Base-by-base conservation (phyloP, 2,113 vertebrate species). In the Macrotis lagotis region DNA sequence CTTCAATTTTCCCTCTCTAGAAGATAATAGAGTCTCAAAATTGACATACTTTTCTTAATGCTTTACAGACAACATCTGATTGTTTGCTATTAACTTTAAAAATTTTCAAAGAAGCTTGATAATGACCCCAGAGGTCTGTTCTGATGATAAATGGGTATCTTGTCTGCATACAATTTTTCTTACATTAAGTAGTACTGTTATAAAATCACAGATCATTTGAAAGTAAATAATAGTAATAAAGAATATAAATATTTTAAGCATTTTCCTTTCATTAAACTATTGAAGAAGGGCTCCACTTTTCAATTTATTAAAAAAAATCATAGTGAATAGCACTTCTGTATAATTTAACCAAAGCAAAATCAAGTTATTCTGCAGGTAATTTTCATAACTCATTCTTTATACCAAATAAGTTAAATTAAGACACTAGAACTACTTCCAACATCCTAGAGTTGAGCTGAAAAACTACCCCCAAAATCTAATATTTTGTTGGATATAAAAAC, bases 61-160 rank as follows among this genome's bases (percentile, higher is more conserved):
- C 90, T 94, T 95, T 89, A 49, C 44, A 95, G 95, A 89, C 88
- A 91, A 90, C 90, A 49, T 52, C 49, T 94, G 48, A 96, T 95
- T 91, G 93, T 12, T 92, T 37, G 90, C 88, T 90, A 93, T 94
- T 93, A 91, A 94, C 92, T 91, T 91, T 1, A 25, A 53, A 89
- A 94, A 92, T 92, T 96, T 96, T 96, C 51, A 50, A 55, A 92
- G 94, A n/a, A 95, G 25, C 16, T 95, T 52, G 48, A 19, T 89
- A 94, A 88, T 94, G 88, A 92, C 31, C 8, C 89, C 95, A 91
- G 28, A 94, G 90, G 93, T 49, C 51, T 95, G 90, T 90, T 11
- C 92, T 91, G 74, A 92, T 90, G 25, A 94, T 51, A 92, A 95
- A 90, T 44, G 48, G 94, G 48, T 28, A 94, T 91, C n/a, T 91